A percentile compares a stretch with the other conserved stretches of the same genome.
Evolutionary conservation across 1,140 invertebrate species (phyloP).

Genomic region (Probaryconus sp.): DNA sequence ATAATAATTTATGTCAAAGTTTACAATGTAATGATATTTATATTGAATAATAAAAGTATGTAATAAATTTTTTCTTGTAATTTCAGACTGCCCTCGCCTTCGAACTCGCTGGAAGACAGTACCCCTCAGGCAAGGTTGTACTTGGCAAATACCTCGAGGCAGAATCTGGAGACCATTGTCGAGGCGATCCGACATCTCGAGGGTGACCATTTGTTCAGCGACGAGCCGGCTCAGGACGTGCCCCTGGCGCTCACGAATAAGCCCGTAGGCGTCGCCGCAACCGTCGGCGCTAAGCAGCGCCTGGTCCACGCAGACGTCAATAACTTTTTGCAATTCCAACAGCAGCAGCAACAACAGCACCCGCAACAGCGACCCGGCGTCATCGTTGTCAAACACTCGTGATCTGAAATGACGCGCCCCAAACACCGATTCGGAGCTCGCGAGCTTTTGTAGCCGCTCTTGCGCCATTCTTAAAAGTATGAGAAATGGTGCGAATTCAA

Average conservation of each 20-base stretch:
- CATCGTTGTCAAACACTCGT: conserved; percentile 90
- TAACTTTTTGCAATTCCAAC: conserved; percentile 82
- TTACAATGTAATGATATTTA: too few species aligned
- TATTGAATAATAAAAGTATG: conserved; percentile 1
- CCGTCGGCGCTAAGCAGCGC: conserved; percentile 65
- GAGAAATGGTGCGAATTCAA: too few species aligned
- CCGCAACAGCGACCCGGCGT: conserved; percentile 89
- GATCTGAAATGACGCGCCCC: conserved; percentile 75
- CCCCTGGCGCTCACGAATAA: conserved; percentile 87
- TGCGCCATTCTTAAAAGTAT: not conserved
- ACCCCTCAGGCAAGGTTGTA: conserved; percentile 81
- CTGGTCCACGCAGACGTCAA: conserved; percentile 82
- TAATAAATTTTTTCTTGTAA: conserved; percentile 16
- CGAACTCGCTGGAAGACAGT: conserved; percentile 79
- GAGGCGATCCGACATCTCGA: conserved; percentile 98
- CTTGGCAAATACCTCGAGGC: conserved; percentile 88
- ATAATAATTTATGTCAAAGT: too few species aligned
- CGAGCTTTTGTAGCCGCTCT: conserved; percentile 41
- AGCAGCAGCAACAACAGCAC: conserved; percentile 77
- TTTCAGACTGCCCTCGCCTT: conserved; percentile 80
- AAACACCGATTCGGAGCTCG: conserved; percentile 58
- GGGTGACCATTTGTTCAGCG: conserved; percentile 93
- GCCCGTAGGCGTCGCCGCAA: conserved; percentile 58
- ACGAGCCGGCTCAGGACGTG: conserved; percentile 84
- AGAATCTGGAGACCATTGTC: conserved; percentile 98